phyloP scores from a whole-genome alignment of 2,797 vertebrate species.

The Columba guinea region DNA sequence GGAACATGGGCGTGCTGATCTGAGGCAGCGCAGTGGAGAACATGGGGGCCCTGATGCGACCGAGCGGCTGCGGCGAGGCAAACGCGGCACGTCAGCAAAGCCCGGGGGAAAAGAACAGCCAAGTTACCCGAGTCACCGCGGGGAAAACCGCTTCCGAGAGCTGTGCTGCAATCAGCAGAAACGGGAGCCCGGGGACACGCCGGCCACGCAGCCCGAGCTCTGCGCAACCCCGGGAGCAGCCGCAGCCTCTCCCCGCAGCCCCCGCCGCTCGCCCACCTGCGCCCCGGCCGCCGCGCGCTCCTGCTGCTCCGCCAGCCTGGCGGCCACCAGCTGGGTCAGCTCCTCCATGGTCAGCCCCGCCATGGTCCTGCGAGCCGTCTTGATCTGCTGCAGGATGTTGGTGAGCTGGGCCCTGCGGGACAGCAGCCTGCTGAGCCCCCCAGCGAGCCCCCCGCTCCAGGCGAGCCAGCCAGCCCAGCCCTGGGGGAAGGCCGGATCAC shows the following conservation, averaged over 20 bases:
- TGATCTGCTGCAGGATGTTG: conserved; percentile 91
- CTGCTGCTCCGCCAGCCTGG: conserved; percentile 78
- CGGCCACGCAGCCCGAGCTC: background rate
- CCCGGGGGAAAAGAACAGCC: background rate
- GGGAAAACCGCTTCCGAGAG: background rate
- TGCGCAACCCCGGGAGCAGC: background rate
- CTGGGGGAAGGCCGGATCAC: fast-evolving
- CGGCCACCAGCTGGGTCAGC: conserved; percentile 83
- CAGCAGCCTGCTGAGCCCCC: background rate
- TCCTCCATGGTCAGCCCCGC: conserved; percentile 91
- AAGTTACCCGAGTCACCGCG: fast-evolving
- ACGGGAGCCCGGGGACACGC: background rate
- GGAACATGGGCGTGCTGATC: conserved; percentile 76
- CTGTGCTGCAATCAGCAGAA: fast-evolving
- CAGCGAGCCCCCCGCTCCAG: background rate
- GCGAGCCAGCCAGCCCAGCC: background rate
- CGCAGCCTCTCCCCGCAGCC: background rate
- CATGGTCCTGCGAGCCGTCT: conserved; percentile 88
- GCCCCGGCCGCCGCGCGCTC: conserved; percentile 54
- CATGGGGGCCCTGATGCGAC: conserved; percentile 79
- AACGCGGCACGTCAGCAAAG: background rate
- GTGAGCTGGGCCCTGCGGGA: conserved; percentile 82
- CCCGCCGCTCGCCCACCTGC: conserved; percentile 56
- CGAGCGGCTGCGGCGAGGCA: conserved; percentile 69
- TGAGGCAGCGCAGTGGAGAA: conserved; percentile 76